A percentile compares a stretch with the other conserved stretches of the same genome.
Evolutionary conservation across 2,113 vertebrate species (phyloP).

Genomic region (Rhabdomys dilectus): DNA sequence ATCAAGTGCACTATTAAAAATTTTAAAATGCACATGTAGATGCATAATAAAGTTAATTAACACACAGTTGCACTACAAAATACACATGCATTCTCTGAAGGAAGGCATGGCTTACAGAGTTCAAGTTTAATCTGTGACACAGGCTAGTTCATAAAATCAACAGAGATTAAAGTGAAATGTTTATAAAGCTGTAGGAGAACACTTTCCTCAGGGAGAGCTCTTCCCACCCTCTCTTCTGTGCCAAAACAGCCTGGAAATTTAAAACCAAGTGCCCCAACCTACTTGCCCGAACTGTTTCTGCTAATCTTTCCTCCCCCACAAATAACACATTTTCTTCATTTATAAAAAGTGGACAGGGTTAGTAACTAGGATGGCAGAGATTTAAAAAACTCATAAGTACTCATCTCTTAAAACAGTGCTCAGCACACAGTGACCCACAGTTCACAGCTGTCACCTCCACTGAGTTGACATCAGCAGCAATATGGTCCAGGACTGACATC

Average conservation of each 20-base stretch:
- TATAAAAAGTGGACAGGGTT: neutral
- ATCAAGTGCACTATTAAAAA: neutral
- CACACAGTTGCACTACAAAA: neutral
- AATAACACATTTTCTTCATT: neutral
- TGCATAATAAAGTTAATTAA: neutral
- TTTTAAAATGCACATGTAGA: neutral
- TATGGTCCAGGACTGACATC: neutral
- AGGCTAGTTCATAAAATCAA: conserved; percentile 10
- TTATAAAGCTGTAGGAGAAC: neutral
- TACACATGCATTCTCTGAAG: neutral
- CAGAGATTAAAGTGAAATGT: conserved; percentile 34
- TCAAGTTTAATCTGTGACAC: neutral
- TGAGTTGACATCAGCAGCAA: neutral
- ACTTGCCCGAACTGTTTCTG: neutral
- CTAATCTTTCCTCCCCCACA: neutral
- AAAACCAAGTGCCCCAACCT: neutral
- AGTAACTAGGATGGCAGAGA: neutral
- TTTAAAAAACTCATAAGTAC: neutral
- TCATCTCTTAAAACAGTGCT: neutral
- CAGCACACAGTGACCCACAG: neutral
- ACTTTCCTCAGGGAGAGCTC: neutral
- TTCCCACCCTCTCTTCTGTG: neutral
- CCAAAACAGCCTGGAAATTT: neutral
- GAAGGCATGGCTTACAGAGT: neutral
- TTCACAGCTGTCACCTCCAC: neutral